Evolutionary conservation across 2,113 vertebrate species (phyloP).

Genomic region (Orthochromis indermauri): DNA sequence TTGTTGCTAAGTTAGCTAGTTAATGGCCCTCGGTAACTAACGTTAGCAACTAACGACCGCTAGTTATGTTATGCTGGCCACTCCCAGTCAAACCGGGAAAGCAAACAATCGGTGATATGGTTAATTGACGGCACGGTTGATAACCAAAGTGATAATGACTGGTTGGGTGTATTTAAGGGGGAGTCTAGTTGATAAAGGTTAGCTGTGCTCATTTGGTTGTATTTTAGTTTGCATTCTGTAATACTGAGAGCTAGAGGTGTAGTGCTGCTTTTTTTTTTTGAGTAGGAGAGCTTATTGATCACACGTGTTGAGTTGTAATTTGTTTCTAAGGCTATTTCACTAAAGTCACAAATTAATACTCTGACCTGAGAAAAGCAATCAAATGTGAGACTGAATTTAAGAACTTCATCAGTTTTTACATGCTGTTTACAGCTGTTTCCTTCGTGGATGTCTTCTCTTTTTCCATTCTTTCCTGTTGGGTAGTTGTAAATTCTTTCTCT

Average conservation of each 20-base stretch:
- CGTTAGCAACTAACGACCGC: not conserved
- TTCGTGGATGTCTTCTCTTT: not conserved
- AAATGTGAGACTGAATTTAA: not conserved
- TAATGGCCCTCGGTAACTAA: not conserved
- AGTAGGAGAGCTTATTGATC: not conserved
- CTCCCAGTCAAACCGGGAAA: not conserved
- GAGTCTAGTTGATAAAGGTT: not conserved
- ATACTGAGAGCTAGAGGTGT: not conserved
- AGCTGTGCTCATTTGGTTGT: not conserved
- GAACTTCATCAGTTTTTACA: not conserved
- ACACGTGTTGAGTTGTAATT: not conserved
- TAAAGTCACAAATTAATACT: not conserved
- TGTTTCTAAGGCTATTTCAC: not conserved
- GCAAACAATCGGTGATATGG: not conserved
- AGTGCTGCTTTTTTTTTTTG: not conserved
- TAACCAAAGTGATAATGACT: not conserved
- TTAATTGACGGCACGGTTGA: not conserved
- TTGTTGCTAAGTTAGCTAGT: conserved; percentile 35
- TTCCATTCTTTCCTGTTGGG: not conserved
- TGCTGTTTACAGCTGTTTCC: not conserved
- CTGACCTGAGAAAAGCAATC: not conserved
- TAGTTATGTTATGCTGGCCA: not conserved
- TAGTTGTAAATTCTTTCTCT: not conserved
- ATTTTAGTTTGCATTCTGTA: not conserved
- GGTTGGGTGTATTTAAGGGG: not conserved